Conservation (phyloP, 2,797 vertebrate species). For the Varecia variegata region DNA sequence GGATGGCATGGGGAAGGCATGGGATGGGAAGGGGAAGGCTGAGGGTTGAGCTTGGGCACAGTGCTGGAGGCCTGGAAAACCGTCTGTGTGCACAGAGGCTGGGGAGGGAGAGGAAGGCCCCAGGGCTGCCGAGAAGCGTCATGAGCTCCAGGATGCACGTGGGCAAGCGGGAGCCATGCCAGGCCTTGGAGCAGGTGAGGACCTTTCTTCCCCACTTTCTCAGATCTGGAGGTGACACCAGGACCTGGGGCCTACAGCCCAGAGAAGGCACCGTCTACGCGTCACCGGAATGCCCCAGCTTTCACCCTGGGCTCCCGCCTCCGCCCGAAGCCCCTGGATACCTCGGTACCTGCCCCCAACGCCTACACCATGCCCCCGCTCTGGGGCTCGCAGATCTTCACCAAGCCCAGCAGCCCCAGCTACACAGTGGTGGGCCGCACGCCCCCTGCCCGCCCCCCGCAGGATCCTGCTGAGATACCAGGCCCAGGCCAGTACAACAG, state of each 20-base stretch:
- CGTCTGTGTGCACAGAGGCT: neutral
- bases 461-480: constrained; percentile 88
- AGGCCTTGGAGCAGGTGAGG: neutral
- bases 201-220: neutral
- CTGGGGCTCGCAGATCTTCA: constrained; percentile 86
- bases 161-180: fast-evolving
- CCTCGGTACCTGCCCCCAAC: constrained; percentile 89
- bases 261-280: constrained; percentile 87
- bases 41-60: neutral
- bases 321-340: constrained; percentile 84
- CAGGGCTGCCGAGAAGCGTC: neutral
- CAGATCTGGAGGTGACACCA: constrained; percentile 83
- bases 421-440: constrained; percentile 85
- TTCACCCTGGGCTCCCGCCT: constrained; percentile 89
- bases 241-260: constrained; percentile 93
- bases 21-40: neutral
- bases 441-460: constrained; percentile 77
- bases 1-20: neutral
- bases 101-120: no score
- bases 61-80: neutral
- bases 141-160: neutral
- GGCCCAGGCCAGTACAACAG: constrained; percentile 89
- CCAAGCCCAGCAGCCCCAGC: constrained; percentile 89
- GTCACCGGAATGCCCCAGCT: constrained; percentile 87
- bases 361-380: constrained; percentile 90